phyloP scores from a whole-genome alignment of 2,113 vertebrate genomes.

The Sylvietta virens region DNA sequence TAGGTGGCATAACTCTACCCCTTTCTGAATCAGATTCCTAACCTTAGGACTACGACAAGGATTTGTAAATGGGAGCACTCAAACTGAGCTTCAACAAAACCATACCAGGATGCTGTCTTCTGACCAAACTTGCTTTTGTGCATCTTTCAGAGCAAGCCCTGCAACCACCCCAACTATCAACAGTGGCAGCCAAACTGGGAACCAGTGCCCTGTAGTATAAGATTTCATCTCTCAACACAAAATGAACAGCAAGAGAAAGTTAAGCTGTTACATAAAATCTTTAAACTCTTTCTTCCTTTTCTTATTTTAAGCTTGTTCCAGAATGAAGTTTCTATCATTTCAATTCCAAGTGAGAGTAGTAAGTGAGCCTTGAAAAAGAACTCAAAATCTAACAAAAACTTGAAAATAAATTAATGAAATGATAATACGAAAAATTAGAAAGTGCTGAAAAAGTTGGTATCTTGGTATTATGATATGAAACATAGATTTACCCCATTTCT shows the following conservation, averaged over 20 bases:
- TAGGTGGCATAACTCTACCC: neutral
- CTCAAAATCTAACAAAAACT: neutral
- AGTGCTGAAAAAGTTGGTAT: neutral
- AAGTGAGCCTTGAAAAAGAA: neutral
- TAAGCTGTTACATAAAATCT: neutral
- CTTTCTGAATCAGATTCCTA: neutral
- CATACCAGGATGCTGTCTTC: neutral
- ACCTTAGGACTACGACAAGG: neutral
- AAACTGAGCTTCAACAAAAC: neutral
- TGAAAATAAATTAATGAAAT: neutral
- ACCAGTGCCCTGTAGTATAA: neutral
- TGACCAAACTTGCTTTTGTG: neutral
- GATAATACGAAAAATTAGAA: neutral
- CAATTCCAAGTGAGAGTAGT: neutral
- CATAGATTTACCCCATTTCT: neutral
- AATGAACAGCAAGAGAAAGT: neutral
- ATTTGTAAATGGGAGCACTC: neutral
- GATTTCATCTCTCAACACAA: neutral
- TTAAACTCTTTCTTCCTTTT: neutral
- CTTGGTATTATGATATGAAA: neutral
- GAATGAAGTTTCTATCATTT: neutral
- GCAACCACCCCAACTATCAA: neutral
- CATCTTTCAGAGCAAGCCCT: neutral
- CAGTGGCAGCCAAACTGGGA: neutral
- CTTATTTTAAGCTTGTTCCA: neutral